These are phyloP conservation scores for Lagopus leucura DNA, from an alignment of 2,113 vertebrate genomes.

Conservation along the genomic window DNA sequence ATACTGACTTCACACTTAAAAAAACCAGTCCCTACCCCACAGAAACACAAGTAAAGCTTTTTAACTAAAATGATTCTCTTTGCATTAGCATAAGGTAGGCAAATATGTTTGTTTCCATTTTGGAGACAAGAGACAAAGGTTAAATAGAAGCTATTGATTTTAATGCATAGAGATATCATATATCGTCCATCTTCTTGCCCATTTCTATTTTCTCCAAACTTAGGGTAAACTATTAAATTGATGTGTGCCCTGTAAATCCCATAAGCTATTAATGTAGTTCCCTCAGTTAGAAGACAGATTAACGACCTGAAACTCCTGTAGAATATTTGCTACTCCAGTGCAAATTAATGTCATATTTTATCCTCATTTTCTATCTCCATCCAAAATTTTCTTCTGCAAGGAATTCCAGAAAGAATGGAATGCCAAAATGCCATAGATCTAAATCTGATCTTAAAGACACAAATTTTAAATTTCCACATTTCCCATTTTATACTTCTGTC, in stretches of 20 bases:
- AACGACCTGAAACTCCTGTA: conserved; percentile 49
- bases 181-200: conserved; percentile 12
- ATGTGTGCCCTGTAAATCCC: conserved; percentile 60
- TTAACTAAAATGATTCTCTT: not conserved
- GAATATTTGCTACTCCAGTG: conserved; percentile 62
- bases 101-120: not conserved
- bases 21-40: not conserved
- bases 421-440: conserved; percentile 29
- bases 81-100: not conserved
- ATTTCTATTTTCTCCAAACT: conserved; percentile 49
- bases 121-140: conserved; percentile 7
- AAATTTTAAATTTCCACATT: not conserved
- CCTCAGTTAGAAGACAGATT: conserved; percentile 50
- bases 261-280: conserved; percentile 58
- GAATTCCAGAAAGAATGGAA: conserved; percentile 5
- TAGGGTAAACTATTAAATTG: conserved; percentile 61
- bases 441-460: conserved; percentile 1
- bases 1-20: not conserved
- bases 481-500: not conserved
- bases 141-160: not conserved
- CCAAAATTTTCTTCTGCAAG: conserved; percentile 7
- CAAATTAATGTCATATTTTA: conserved; percentile 67
- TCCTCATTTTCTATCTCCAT: conserved; percentile 24
- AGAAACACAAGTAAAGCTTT: not conserved
- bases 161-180: not conserved